Percentiles rank a stretch among this genome's conserved stretches.
Evolutionary conservation across 2,113 vertebrate genomes (phyloP).

Genomic region (Chamaea fasciata): DNA sequence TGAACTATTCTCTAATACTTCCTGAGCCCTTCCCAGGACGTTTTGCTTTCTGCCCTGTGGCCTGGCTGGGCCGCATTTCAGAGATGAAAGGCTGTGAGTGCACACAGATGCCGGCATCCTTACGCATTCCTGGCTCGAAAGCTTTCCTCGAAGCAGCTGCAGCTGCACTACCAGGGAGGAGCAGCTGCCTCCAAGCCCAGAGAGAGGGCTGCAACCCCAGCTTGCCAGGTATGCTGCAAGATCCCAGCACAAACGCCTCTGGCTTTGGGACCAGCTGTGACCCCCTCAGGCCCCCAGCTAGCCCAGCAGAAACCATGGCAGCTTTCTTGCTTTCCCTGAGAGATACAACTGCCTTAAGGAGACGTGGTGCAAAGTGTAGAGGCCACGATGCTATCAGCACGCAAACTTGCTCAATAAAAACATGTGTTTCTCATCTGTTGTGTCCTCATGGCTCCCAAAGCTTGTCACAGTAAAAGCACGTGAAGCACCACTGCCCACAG

Average conservation of each 20-base stretch:
- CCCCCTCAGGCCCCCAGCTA: not conserved
- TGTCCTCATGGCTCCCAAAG: not conserved
- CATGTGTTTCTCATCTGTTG: not conserved
- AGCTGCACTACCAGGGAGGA: not conserved
- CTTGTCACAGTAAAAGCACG: not conserved
- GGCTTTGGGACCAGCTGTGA: not conserved
- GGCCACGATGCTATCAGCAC: not conserved
- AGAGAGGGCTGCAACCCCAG: not conserved
- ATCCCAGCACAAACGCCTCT: not conserved
- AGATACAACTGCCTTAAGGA: not conserved
- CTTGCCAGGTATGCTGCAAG: not conserved
- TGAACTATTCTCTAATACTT: not conserved
- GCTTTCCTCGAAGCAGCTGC: conserved; percentile 44
- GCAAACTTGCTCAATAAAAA: not conserved
- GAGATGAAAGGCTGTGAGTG: conserved; percentile 43
- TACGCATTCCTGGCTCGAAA: conserved; percentile 31
- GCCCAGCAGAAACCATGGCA: conserved; percentile 10
- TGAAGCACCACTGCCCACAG: not conserved
- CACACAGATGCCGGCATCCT: not conserved
- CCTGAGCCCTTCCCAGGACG: conserved; percentile 7
- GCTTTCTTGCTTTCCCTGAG: not conserved
- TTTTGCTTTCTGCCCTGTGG: conserved; percentile 36
- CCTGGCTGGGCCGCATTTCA: not conserved
- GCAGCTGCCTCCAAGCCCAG: not conserved
- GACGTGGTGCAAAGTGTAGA: not conserved